Evolutionary conservation across 2,888 invertebrate genomes (phyloP).

Genomic region (Drosophila tripunctata): DNA sequence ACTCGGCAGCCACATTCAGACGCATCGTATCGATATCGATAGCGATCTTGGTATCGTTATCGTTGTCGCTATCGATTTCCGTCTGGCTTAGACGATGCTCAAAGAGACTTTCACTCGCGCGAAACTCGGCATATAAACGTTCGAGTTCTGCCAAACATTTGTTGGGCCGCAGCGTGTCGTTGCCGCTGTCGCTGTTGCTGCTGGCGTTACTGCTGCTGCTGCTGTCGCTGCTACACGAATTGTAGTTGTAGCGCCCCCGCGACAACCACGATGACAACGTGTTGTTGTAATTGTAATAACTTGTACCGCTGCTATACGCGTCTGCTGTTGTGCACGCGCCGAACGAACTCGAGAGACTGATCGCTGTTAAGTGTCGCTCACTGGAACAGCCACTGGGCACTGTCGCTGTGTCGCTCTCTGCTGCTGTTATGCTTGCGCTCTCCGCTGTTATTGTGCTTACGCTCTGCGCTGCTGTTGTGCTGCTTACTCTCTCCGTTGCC

Average conservation of each 20-base stretch:
- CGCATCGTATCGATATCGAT: slow-evolving; percentile 75
- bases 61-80: slow-evolving; percentile 37
- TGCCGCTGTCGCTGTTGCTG: slow-evolving; percentile 34
- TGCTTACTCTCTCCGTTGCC: slow-evolving; percentile 3
- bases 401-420: slow-evolving; percentile 10
- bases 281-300: slow-evolving; percentile 30
- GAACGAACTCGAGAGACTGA: slow-evolving; percentile 81
- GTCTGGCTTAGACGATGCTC: slow-evolving; percentile 55
- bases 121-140: slow-evolving; percentile 82
- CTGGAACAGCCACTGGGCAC: slow-evolving; percentile 19
- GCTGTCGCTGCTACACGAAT: slow-evolving; percentile 36
- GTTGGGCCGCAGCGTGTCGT: slow-evolving; percentile 74
- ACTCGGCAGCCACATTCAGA: slow-evolving; percentile 81
- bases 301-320: slow-evolving; percentile 17
- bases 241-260: slow-evolving; percentile 45
- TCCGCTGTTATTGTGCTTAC: slow-evolving; percentile 13
- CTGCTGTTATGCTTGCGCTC: slow-evolving; percentile 8
- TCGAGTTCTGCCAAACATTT: slow-evolving; percentile 83
- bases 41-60: slow-evolving; percentile 29
- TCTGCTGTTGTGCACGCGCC: slow-evolving; percentile 66
- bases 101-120: slow-evolving; percentile 81
- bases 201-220: slow-evolving; percentile 29
- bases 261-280: slow-evolving; percentile 50
- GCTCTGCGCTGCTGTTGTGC: slow-evolving; percentile 13
- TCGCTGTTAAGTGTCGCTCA: slow-evolving; percentile 50